A percentile compares a stretch with the other conserved stretches of the same genome.
These are phyloP conservation scores for Sphyrna mokarran DNA, from an alignment of 2,113 vertebrate species.

Conservation along the genomic window DNA sequence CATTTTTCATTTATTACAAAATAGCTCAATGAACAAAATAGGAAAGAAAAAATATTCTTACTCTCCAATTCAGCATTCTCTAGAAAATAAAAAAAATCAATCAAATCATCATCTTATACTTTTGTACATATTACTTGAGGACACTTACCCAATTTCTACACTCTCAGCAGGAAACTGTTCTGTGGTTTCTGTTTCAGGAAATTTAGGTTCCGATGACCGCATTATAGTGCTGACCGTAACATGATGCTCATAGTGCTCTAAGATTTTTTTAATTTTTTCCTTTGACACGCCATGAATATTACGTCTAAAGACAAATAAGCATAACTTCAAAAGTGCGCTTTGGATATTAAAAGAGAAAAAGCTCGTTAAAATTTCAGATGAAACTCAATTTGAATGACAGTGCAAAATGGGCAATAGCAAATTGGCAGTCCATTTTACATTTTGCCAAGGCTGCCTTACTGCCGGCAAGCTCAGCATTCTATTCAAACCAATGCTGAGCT, in stretches of 20 bases:
- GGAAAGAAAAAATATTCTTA: not conserved
- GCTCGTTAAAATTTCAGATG: not conserved
- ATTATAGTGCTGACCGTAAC: constrained; percentile 74
- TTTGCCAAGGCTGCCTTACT: not conserved
- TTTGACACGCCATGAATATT: constrained; percentile 73
- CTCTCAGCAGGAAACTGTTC: constrained; percentile 45
- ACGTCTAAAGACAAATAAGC: constrained; percentile 57
- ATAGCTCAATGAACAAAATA: not conserved
- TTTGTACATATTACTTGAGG: not conserved
- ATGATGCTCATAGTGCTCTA: constrained; percentile 72
- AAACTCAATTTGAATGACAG: not conserved
- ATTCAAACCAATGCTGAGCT: not conserved
- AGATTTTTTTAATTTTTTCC: constrained; percentile 82
- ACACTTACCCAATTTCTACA: constrained; percentile 51
- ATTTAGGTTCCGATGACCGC: constrained; percentile 54
- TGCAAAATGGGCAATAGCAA: not conserved
- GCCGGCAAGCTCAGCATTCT: not conserved
- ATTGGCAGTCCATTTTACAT: too few species aligned
- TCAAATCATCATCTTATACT: not conserved
- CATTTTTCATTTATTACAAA: not conserved
- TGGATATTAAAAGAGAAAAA: constrained; percentile 22
- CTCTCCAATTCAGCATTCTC: not conserved
- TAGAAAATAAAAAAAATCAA: constrained; percentile 12
- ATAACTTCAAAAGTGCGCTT: not conserved
- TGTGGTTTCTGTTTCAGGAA: constrained; percentile 50